Conservation (phyloP, 2,113 vertebrate genomes). For the Nesoenas mayeri region DNA sequence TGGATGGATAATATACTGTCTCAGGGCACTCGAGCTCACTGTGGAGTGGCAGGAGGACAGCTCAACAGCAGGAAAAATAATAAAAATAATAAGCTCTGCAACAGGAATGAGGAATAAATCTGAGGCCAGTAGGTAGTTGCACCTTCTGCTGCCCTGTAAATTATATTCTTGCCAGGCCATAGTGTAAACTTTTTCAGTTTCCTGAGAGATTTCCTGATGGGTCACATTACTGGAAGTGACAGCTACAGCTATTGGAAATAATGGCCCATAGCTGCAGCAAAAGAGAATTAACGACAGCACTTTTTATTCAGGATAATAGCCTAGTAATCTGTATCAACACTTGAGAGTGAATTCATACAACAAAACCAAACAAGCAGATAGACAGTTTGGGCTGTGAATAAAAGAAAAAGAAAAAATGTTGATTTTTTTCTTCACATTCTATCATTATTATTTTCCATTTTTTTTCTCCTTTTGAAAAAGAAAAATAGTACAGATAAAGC, state of each 20-base stretch:
- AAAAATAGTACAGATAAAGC: neutral
- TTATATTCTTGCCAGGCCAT: slow-evolving; percentile 74
- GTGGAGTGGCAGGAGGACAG: slow-evolving; percentile 7
- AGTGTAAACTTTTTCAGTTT: slow-evolving; percentile 74
- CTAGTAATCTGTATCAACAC: slow-evolving; percentile 64
- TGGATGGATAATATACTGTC: neutral
- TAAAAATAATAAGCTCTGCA: slow-evolving; percentile 57
- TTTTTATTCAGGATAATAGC: slow-evolving; percentile 69
- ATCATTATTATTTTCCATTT: neutral
- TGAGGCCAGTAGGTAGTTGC: slow-evolving; percentile 59
- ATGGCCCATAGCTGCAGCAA: slow-evolving; percentile 73
- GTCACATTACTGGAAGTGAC: slow-evolving; percentile 68
- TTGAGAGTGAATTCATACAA: slow-evolving; percentile 66
- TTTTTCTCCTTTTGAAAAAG: neutral
- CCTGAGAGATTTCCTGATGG: slow-evolving; percentile 74
- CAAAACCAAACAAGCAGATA: slow-evolving; percentile 52
- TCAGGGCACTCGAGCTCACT: neutral
- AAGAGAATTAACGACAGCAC: slow-evolving; percentile 72
- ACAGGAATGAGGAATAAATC: slow-evolving; percentile 34
- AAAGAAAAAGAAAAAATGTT: slow-evolving; percentile 16
- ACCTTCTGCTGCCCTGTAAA: slow-evolving; percentile 68
- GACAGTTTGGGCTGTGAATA: slow-evolving; percentile 42
- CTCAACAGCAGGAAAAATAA: slow-evolving; percentile 52
- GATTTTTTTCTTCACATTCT: neutral
- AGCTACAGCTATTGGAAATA: slow-evolving; percentile 75